Base-by-base conservation (phyloP, 1,140 invertebrate species). In the Drosophila prosaltans region DNA sequence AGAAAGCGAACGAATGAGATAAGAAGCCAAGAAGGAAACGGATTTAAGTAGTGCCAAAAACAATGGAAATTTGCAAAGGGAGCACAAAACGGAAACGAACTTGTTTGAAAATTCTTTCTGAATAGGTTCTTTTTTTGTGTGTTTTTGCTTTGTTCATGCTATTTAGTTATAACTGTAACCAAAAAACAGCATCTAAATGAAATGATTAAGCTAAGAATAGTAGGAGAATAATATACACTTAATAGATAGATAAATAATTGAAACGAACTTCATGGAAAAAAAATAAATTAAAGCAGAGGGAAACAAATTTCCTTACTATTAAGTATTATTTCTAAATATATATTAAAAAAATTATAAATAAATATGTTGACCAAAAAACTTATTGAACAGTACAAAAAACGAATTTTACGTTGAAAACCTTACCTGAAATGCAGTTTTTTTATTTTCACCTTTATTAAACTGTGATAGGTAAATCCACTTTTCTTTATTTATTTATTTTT, bases 1-100 rank as follows among this genome's bases (percentile, higher is more conserved):
- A 40, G 66, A 54, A 36, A 69, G 65, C 41, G 70, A 68, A 72
- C 61, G 79, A 82, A 69, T 24, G 57, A 88, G 83, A 80, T 80
- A 80, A 79, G 72, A 63, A 65, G 60, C 78, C 65, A 69, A 73
- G 51, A 30, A 76, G 83, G 83, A 88, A 80, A 76, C 83, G 79
- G 79, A 88, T 88, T 88, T 80, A 82, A 88, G 83, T 82, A 81
- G 72, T 75, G 83, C 65, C 62, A 78, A 79, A 76, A 88, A 86
- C 81, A 85, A 71, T 72, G 41, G 67, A 58, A 68, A 73, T 59
- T 79, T 74, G 69, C 39, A 48, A 48, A 74, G 6, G 21, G 45
- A 24, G 32, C 6, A 4, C 1, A 36, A 36, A 26, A 51, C 24
- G 21, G 2, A 8, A 26, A 51, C 16, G 9, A 41, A 10, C 30